Percentiles rank a stretch among this genome's conserved stretches.
Evolutionary conservation across 2,797 vertebrate genomes (phyloP).

Genomic region (Chromobotia macracanthus): DNA sequence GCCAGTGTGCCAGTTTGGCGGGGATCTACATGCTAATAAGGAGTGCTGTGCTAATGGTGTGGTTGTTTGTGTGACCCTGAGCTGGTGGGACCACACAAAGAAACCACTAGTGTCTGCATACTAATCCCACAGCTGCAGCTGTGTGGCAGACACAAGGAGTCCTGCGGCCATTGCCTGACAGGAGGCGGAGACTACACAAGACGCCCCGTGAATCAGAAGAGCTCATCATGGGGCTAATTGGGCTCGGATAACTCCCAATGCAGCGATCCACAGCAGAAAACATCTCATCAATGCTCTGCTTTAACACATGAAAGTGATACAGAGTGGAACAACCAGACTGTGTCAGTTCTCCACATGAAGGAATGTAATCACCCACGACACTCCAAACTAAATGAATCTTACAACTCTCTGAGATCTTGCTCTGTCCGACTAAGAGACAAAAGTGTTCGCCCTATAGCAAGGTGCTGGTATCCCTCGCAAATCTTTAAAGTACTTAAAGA

Average conservation of each 20-base stretch:
- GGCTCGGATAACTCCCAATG: slow-evolving; percentile 21
- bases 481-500: slow-evolving; percentile 1
- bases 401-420: background rate
- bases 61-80: slow-evolving; percentile 61
- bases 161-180: slow-evolving; percentile 1
- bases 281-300: slow-evolving; percentile 40
- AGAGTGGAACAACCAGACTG: slow-evolving; percentile 13
- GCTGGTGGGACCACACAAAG: slow-evolving; percentile 33
- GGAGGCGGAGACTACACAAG: slow-evolving; percentile 5
- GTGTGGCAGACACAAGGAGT: slow-evolving; percentile 10
- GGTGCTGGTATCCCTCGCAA: background rate
- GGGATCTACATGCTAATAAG: slow-evolving; percentile 50
- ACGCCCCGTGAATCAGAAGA: slow-evolving; percentile 1
- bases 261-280: slow-evolving; percentile 50
- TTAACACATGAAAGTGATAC: slow-evolving; percentile 38
- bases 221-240: slow-evolving; percentile 52
- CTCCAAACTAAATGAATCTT: slow-evolving; percentile 22
- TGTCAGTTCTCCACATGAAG: slow-evolving; percentile 24
- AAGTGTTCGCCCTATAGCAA: background rate
- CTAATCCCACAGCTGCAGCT: slow-evolving; percentile 60
- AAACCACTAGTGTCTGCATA: slow-evolving; percentile 50
- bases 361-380: slow-evolving; percentile 15
- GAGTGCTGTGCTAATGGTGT: slow-evolving; percentile 56
- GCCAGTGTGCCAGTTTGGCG: background rate
- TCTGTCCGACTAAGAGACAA: slow-evolving; percentile 14